Evolutionary conservation across 2,797 vertebrate species (phyloP), one percentile per base, ranked within the genome.

Genomic region (Coreius guichenoti): DNA sequence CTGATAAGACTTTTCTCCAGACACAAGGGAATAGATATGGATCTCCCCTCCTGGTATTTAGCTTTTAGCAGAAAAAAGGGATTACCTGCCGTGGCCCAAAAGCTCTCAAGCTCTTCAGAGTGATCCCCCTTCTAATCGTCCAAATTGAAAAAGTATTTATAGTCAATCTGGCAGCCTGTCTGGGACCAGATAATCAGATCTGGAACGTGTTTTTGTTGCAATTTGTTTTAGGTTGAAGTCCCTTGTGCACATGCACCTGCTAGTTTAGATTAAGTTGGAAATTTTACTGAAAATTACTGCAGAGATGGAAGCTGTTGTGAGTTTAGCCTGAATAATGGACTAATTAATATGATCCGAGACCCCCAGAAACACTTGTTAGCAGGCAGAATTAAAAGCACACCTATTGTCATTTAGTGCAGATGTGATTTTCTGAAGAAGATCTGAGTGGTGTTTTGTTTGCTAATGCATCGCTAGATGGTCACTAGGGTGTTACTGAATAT

Each of bases 131-230:
- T 80, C 79, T 90, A 88, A 92, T 90, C 67, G 58, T 63, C 87
- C 80, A 90, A 91, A 89, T 90, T 88, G 83, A 90, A 90, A 91
- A 90, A 87, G 74, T 86, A 90, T 92, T 92, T 92, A 86, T 86
- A 88, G 87, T 82, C 87, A 89, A 91, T 90, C 89, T 90, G 81
- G 80, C 87, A 21, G 43, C 8, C 87, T 85, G 77, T 88, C 88
- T 87, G 68, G 76, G 76, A 88, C 75, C 74, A 89, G 84, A 87
- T 89, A 83, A 91, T 90, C 81, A 49, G 86, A 90, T 92, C 82
- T 85, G 63, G 70, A 51, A 75, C 65, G 56, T 82, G 43, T 61
- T 84, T 80, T 68, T 49, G 49, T 45, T 45, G 39, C 21, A 74
- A 68, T 86, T 68, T 88, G 82, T 88, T 88, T 85, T 63, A 36